A percentile compares a stretch with the other conserved stretches of the same genome.
phyloP scores from a whole-genome alignment of 2,797 vertebrate genomes.

The Glossophaga mutica region DNA sequence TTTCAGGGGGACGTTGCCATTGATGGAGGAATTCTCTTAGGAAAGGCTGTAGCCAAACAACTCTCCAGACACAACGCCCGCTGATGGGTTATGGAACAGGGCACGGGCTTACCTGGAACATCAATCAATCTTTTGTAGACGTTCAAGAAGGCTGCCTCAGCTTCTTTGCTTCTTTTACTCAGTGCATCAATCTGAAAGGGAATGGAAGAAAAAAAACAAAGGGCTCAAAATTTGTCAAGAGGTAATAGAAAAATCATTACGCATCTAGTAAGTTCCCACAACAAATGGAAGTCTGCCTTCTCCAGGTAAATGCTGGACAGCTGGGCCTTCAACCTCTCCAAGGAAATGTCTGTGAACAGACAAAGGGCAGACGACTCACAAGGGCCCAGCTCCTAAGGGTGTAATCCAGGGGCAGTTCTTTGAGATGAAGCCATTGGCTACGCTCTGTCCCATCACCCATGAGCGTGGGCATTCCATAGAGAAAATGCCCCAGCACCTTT shows the following conservation, averaged over 20 bases:
- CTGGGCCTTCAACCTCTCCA: not conserved
- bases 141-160: constrained; percentile 98
- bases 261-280: not conserved
- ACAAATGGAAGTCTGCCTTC: not conserved
- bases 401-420: accelerated
- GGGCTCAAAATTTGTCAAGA: constrained; percentile 56
- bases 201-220: constrained; percentile 29
- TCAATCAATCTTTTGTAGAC: constrained; percentile 99
- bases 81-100: too few species aligned
- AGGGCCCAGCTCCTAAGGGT: accelerated
- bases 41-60: not conserved
- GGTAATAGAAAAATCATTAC: constrained; percentile 15
- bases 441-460: not conserved
- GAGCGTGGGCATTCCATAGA: not conserved
- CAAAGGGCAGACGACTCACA: accelerated
- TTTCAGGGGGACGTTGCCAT: not conserved
- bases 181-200: constrained; percentile 92
- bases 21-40: not conserved
- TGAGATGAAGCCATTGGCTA: not conserved
- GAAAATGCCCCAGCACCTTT: not conserved
- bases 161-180: constrained; percentile 99
- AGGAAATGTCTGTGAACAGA: not conserved
- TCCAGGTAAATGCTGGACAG: not conserved
- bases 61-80: not conserved
- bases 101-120: constrained; percentile 91